A percentile compares a stretch with the other conserved stretches of the same genome.
phyloP scores from a whole-genome alignment of 1,140 invertebrate species.

The Plodia interpunctella region DNA sequence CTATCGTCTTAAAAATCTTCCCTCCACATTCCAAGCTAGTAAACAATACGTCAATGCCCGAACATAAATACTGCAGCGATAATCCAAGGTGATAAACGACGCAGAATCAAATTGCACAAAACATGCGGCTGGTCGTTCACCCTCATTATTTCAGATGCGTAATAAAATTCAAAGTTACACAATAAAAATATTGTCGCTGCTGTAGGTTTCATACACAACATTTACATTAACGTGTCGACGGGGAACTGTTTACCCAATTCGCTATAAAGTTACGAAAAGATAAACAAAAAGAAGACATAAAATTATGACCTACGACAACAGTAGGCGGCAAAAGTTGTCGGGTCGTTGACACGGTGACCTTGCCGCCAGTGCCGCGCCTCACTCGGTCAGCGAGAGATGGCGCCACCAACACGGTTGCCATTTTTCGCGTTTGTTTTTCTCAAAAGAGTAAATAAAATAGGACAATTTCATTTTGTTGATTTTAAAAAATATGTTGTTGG shows the following conservation, averaged over 20 bases:
- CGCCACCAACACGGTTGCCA: constrained; percentile 26
- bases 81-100: constrained; percentile 9
- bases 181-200: background rate
- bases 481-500: no score
- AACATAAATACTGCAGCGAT: background rate
- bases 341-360: constrained; percentile 74
- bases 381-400: constrained; percentile 57
- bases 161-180: background rate
- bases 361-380: constrained; percentile 41
- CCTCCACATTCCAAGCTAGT: background rate
- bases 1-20: no score
- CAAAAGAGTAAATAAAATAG: background rate
- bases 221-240: background rate
- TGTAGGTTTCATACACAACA: background rate
- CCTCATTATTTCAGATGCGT: constrained; percentile 2
- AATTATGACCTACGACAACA: constrained; percentile 77
- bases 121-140: background rate
- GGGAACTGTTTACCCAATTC: constrained; percentile 47
- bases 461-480: background rate
- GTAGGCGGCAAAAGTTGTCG: constrained; percentile 72
- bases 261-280: constrained; percentile 73
- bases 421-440: background rate
- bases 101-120: constrained; percentile 6
- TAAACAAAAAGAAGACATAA: constrained; percentile 77
- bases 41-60: background rate